These are phyloP conservation scores for Craterocephalus amniculus DNA, from an alignment of 2,797 vertebrate genomes.

Conservation along the genomic window DNA sequence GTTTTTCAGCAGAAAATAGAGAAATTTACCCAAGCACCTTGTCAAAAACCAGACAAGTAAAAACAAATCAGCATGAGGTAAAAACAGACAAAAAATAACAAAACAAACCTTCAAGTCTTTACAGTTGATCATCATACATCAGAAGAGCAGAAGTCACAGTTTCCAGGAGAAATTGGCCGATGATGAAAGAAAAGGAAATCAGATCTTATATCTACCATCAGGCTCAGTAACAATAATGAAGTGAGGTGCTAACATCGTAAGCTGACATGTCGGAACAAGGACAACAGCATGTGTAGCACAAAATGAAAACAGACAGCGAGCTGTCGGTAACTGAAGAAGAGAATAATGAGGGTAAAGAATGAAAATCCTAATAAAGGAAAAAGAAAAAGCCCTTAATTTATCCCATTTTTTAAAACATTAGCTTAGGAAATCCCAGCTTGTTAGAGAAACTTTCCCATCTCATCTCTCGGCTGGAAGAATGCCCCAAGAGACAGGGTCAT, in stretches of 20 bases:
- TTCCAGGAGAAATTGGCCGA: not conserved
- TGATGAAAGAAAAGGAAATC: not conserved
- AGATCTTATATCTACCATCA: not conserved
- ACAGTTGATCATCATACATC: no score
- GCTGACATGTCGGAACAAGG: not conserved
- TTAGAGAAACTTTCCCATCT: slow-evolving; percentile 52
- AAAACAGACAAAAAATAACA: not conserved
- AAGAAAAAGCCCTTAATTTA: slow-evolving; percentile 39
- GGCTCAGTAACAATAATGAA: not conserved
- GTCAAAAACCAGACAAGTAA: no score
- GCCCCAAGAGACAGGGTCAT: slow-evolving; percentile 54
- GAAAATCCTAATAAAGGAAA: slow-evolving; percentile 25
- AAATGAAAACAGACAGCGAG: not conserved
- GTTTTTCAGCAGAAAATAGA: not conserved
- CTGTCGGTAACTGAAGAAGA: not conserved
- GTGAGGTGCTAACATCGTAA: not conserved
- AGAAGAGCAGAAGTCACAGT: not conserved
- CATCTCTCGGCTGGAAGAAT: slow-evolving; percentile 61
- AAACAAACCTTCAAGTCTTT: no score
- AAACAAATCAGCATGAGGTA: not conserved
- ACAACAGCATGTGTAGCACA: not conserved
- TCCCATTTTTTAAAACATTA: slow-evolving; percentile 66
- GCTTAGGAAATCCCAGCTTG: slow-evolving; percentile 38
- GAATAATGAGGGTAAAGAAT: slow-evolving; percentile 37
- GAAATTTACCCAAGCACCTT: not conserved